Evolutionary conservation across 2,113 vertebrate species (phyloP), one percentile per base, ranked within the genome.

Genomic region (Lagopus muta): DNA sequence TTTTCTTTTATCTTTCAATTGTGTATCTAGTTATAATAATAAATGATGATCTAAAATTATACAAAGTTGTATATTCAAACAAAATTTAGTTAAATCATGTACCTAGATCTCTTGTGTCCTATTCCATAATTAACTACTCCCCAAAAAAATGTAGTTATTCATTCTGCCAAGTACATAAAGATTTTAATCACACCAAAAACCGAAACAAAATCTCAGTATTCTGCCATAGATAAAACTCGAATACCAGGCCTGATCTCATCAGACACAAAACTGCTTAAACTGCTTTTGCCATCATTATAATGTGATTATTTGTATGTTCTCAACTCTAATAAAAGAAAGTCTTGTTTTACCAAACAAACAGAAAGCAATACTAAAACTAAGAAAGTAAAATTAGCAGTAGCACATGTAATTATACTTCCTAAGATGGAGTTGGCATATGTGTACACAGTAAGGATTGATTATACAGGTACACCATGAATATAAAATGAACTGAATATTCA

Each of bases 141-240:
- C 11, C 48, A 79, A 71, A 86, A 48, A 22, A 18, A 32, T 14
- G 3, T 2, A 6, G 4, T 34, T 80, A 0, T 19, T 83, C 69
- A 38, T 0, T n/a, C 5, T 83, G 4, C 15, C 38, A 96, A 55
- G 34, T 73, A 60, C 60, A 60, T 93, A 88, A 94, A 90, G 28
- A 76, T 96, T 47, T 86, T 93, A 86, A 57, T 45, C 43, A 57
- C 55, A 48, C 10, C 95, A 17, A 89, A 89, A n/a, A 86, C n/a
- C 6, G 48, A 97, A 95, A 90, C 6, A 58, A 50, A 90, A 42
- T 73, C n/a, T 88, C 28, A 69, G 4, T 85, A 88, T 58, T 67
- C 22, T 45, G 47, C 94, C 17, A 12, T 6, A 54, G 27, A 72
- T 57, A 81, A 45, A 93, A 25, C 36, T 14, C 38, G 24, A 38